Percentiles rank a stretch among this genome's conserved stretches.
Evolutionary conservation across 1,140 invertebrate species (phyloP).

Genomic region (Arctopsyche grandis): DNA sequence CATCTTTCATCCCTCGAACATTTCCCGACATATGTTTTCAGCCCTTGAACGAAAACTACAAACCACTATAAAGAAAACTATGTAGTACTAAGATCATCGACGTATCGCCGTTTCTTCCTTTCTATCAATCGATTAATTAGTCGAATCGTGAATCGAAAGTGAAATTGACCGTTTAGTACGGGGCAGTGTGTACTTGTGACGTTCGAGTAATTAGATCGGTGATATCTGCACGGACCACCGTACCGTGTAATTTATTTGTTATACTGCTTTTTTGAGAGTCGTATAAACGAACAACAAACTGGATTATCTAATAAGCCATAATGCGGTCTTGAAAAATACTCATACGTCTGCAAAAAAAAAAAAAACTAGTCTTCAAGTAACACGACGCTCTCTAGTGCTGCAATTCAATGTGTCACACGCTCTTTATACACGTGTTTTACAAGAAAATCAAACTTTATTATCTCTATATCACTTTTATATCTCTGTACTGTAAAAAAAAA

Average conservation of each 20-base stretch:
- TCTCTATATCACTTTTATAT: too few relatives aligned
- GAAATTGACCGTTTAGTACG: neutral
- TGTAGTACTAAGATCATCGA: too few relatives aligned
- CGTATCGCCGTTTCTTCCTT: too few relatives aligned
- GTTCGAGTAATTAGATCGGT: neutral
- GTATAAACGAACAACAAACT: conserved; percentile 2
- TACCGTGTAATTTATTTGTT: too few relatives aligned
- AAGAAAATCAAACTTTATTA: too few relatives aligned
- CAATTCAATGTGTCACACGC: conserved; percentile 1
- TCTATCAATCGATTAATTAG: too few relatives aligned
- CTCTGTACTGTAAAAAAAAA: too few relatives aligned
- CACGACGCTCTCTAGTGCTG: conserved; percentile 15
- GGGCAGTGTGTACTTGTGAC: neutral
- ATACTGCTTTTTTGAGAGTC: neutral
- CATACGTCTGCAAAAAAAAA: neutral
- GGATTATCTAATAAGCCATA: conserved; percentile 39
- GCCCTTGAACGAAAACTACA: too few relatives aligned
- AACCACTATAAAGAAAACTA: too few relatives aligned
- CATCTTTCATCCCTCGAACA: too few relatives aligned
- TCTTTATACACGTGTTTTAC: neutral
- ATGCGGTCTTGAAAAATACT: conserved; percentile 30
- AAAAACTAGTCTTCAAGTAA: conserved; percentile 22
- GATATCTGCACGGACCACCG: too few relatives aligned
- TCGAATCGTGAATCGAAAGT: neutral
- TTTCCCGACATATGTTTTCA: too few relatives aligned